These are phyloP conservation scores for Xylocopa sonorina DNA, from an alignment of 1,140 invertebrate species.

Conservation along the genomic window DNA sequence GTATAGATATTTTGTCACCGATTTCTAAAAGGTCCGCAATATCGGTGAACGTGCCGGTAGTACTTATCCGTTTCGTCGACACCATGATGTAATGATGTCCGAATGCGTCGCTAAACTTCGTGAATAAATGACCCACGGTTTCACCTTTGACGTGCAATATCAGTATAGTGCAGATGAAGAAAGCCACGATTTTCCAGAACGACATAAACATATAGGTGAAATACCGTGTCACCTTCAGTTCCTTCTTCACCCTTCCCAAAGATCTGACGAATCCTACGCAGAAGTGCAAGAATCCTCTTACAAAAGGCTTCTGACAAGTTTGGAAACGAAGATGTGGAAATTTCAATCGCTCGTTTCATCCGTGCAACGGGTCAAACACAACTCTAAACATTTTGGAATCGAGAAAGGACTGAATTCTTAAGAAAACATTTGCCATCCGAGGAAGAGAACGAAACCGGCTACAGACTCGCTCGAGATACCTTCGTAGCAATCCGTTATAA, in stretches of 20 bases:
- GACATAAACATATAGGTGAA: conserved; percentile 95
- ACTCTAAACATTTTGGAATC: too few species aligned
- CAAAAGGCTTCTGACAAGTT: too few species aligned
- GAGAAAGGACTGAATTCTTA: too few species aligned
- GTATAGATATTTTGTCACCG: conserved; percentile 87
- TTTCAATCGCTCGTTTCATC: too few species aligned
- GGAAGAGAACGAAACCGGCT: too few species aligned
- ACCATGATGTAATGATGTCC: conserved; percentile 90
- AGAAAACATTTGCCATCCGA: too few species aligned
- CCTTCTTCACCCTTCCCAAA: conserved; percentile 91
- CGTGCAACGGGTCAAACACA: too few species aligned
- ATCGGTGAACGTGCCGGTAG: conserved; percentile 84
- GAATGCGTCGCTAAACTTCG: conserved; percentile 89
- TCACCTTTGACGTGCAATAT: conserved; percentile 89
- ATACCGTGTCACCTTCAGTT: conserved; percentile 90
- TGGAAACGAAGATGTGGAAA: too few species aligned
- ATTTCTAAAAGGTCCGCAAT: conserved; percentile 87
- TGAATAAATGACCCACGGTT: conserved; percentile 90
- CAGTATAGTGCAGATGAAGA: conserved; percentile 88
- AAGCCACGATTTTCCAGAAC: conserved; percentile 92
- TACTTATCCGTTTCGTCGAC: conserved; percentile 80
- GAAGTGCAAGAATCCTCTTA: conserved; percentile 9
- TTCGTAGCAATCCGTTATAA: background rate
- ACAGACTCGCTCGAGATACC: background rate
- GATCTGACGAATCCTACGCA: conserved; percentile 86